Evolutionary conservation across 2,113 vertebrate genomes (phyloP).

Genomic region (Hyperopisus bebe): DNA sequence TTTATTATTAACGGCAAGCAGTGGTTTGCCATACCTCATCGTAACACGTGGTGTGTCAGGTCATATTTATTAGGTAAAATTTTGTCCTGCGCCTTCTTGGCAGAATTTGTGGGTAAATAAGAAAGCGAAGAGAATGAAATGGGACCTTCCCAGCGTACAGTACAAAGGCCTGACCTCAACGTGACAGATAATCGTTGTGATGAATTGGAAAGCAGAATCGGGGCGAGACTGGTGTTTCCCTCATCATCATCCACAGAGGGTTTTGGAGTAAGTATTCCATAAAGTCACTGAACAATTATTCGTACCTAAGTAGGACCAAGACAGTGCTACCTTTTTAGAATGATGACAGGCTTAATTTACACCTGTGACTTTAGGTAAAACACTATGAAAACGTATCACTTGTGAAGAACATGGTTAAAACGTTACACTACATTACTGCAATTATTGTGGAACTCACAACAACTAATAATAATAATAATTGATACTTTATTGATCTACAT

Average conservation of each 20-base stretch:
- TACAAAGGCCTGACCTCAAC: background rate
- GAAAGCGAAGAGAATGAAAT: background rate
- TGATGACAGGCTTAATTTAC: background rate
- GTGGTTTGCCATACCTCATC: background rate
- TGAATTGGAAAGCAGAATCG: background rate
- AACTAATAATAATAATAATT: background rate
- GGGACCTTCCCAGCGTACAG: background rate
- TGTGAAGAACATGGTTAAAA: background rate
- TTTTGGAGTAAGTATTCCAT: background rate
- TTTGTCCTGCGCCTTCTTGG: background rate
- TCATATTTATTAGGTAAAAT: background rate
- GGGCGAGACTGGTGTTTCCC: background rate
- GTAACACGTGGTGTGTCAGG: background rate
- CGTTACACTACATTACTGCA: background rate
- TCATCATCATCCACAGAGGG: background rate
- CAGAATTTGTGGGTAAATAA: background rate
- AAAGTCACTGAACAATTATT: background rate
- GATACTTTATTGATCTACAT: no score
- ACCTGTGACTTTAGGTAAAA: background rate
- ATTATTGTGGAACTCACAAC: background rate
- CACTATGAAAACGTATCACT: background rate
- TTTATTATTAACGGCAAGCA: background rate
- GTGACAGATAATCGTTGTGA: conserved; percentile 10
- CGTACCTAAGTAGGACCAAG: background rate
- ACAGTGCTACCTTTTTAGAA: background rate